Evolutionary conservation across 2,113 vertebrate species (phyloP), one percentile per base, ranked within the genome.

Genomic region (Salminus brasiliensis): DNA sequence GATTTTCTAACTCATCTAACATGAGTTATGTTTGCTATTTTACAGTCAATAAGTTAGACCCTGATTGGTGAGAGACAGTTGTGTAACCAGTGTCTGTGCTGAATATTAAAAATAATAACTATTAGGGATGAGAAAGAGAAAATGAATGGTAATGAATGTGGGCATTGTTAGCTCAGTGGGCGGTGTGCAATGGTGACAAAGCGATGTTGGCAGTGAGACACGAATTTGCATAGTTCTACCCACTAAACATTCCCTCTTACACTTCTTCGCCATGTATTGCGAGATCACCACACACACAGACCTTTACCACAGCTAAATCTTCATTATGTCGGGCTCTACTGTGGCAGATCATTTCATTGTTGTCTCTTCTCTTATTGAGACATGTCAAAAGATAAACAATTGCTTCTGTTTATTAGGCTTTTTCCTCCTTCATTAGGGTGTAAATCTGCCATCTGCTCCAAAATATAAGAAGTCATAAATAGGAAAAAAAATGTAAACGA

Each of bases 391-490:
- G 43, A 53, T 53, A 60, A 57, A 43, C 81, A 71, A 32, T 25
- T 62, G 34, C 16, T n/a, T 66, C 29, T 45, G 36, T 60, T 72
- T 79, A 79, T 74, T 55, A 69, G 41, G 4, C 29, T 69, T 80
- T 84, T 67, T 67, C 21, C 23, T 32, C 36, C 70, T 77, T 79
- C 66, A 67, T 72, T 71, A 52, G 60, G 45, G 72, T 80, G 62
- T 76, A 72, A 80, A 53, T 70, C 62, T 23, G 15, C 80, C 84
- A 85, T 85, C 84, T 85, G 84, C 62, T 72, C 72, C 4, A 21
- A 65, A 81, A 8, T 72, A 69, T 32, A 72, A 67, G 69, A 80
- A 77, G 41, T 59, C 74, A 70, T 80, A 73, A 76, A 80, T 72
- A 73, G 49, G n/a, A 25, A 30, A 76, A 55, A 78, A 62, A 34